Percentiles rank a stretch among this genome's conserved stretches.
phyloP scores from a whole-genome alignment of 2,797 vertebrate genomes.

The Delichon dasypus region DNA sequence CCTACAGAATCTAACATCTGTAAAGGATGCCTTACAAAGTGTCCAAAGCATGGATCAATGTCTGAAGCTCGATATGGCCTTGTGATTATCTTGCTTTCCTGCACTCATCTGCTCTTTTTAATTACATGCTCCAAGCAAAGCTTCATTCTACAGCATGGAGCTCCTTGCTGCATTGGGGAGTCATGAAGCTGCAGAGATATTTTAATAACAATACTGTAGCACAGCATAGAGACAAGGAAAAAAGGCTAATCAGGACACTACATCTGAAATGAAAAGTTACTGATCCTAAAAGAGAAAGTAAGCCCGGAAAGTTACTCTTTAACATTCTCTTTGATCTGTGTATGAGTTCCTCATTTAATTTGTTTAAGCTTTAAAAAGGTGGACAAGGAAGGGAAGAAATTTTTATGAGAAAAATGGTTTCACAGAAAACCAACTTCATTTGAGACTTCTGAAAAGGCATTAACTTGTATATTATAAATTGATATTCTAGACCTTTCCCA shows the following conservation, averaged over 20 bases:
- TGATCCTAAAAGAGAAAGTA: background rate
- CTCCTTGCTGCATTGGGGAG: background rate
- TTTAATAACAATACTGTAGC: background rate
- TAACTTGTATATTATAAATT: background rate
- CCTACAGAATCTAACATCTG: background rate
- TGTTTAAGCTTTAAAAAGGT: slow-evolving; percentile 36
- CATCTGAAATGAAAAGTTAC: slow-evolving; percentile 23
- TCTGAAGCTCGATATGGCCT: background rate
- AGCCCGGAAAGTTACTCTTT: slow-evolving; percentile 3
- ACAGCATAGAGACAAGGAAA: background rate
- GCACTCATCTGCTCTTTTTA: background rate
- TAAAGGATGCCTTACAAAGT: background rate
- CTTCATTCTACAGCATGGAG: background rate
- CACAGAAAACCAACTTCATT: background rate
- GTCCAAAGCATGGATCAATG: background rate
- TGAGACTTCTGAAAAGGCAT: background rate
- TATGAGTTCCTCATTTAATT: slow-evolving; percentile 34
- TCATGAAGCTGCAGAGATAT: background rate
- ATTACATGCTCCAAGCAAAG: background rate
- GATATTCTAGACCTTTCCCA: background rate
- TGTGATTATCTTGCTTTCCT: background rate
- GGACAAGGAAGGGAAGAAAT: slow-evolving; percentile 14
- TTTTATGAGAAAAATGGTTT: slow-evolving; percentile 20
- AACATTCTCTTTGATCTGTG: slow-evolving; percentile 35
- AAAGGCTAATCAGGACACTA: slow-evolving; percentile 15